Conservation (phyloP, 2,888 invertebrate genomes). For the Polietes domitor region DNA sequence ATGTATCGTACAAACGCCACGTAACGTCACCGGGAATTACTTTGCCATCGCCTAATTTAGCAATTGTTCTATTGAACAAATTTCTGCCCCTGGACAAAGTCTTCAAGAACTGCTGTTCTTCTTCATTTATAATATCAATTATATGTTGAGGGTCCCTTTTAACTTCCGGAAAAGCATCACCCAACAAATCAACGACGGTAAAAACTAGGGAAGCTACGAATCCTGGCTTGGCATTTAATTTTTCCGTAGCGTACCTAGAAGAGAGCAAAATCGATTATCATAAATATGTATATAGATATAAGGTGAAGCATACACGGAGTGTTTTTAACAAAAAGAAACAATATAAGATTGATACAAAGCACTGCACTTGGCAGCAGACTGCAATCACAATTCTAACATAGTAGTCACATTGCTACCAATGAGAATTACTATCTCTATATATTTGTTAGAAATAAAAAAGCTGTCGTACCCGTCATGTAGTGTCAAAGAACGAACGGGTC, state of each 20-base stretch:
- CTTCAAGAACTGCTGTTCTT: slow-evolving; percentile 98
- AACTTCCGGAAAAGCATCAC: slow-evolving; percentile 90
- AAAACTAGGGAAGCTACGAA: slow-evolving; percentile 95
- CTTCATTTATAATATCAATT: slow-evolving; percentile 97
- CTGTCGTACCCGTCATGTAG: too few relatives aligned
- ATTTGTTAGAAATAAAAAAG: too few relatives aligned
- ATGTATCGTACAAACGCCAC: slow-evolving; percentile 99
- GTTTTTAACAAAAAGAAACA: too few relatives aligned
- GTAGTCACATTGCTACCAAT: too few relatives aligned
- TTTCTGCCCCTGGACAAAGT: slow-evolving; percentile 95
- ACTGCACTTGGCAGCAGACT: too few relatives aligned
- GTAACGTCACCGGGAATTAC: slow-evolving; percentile 96
- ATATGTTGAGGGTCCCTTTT: slow-evolving; percentile 94
- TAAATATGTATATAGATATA: neutral
- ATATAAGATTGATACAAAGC: too few relatives aligned
- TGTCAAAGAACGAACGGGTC: too few relatives aligned
- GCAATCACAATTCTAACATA: too few relatives aligned
- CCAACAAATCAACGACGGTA: slow-evolving; percentile 92
- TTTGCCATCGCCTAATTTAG: slow-evolving; percentile 87
- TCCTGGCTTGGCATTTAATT: slow-evolving; percentile 96
- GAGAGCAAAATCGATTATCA: neutral
- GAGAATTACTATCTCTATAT: too few relatives aligned
- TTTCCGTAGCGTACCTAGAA: slow-evolving; percentile 94
- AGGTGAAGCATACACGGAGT: too few relatives aligned
- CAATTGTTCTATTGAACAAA: slow-evolving; percentile 94